Evolutionary conservation across 2,888 invertebrate species (phyloP).

Genomic region (Tanytarsus gracilentus): DNA sequence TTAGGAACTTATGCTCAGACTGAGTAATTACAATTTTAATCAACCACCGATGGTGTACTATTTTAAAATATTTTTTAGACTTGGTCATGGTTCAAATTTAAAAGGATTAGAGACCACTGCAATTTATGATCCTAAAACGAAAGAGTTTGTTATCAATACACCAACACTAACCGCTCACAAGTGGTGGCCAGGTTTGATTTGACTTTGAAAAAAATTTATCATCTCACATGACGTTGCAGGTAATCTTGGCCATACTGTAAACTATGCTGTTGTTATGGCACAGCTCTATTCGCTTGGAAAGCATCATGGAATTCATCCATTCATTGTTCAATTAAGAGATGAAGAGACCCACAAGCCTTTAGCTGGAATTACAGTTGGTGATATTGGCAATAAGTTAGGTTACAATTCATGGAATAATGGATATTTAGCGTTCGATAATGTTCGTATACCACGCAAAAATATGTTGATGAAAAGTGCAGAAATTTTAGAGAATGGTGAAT

Average conservation of each 20-base stretch:
- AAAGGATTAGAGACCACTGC: slow-evolving; percentile 89
- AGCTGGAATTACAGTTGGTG: slow-evolving; percentile 64
- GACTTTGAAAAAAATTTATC: too few relatives aligned
- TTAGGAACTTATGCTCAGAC: slow-evolving; percentile 86
- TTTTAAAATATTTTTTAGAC: too few relatives aligned
- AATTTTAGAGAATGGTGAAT: slow-evolving; percentile 76
- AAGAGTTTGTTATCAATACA: slow-evolving; percentile 81
- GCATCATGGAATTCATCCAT: slow-evolving; percentile 84
- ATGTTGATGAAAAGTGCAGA: slow-evolving; percentile 84
- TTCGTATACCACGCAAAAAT: slow-evolving; percentile 69
- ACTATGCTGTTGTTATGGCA: slow-evolving; percentile 86
- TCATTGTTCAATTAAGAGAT: slow-evolving; percentile 84
- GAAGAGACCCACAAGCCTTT: slow-evolving; percentile 74
- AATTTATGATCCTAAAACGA: slow-evolving; percentile 69
- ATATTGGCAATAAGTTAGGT: slow-evolving; percentile 82
- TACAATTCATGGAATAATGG: slow-evolving; percentile 83
- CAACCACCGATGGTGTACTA: too few relatives aligned
- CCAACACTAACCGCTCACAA: slow-evolving; percentile 82
- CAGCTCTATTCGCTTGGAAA: slow-evolving; percentile 76
- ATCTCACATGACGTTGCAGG: too few relatives aligned
- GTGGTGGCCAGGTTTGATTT: slow-evolving; percentile 26
- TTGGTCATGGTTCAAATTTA: slow-evolving; percentile 90
- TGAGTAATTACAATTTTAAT: not conserved
- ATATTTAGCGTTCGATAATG: slow-evolving; percentile 67
- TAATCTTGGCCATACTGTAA: slow-evolving; percentile 76